A percentile compares a stretch with the other conserved stretches of the same genome.
Conservation (phyloP, 2,113 vertebrate genomes). For the Holacanthus passer region DNA sequence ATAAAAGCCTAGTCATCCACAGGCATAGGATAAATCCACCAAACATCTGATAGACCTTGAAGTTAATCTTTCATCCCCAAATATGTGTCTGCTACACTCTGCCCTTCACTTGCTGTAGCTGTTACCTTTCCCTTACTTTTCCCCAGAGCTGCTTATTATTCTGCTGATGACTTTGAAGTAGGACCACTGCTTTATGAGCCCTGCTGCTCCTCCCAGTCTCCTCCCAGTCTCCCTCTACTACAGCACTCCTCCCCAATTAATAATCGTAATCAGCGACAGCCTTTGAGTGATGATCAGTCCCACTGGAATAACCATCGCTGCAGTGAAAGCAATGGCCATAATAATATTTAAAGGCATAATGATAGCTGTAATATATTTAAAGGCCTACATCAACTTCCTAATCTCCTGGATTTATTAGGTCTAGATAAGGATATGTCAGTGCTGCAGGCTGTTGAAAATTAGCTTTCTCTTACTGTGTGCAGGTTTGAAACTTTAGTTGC, state of each 20-base stretch:
- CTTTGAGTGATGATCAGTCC: constrained; percentile 53
- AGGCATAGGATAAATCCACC: no score
- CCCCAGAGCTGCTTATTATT: constrained; percentile 45
- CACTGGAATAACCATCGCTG: constrained; percentile 36
- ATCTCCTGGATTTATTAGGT: constrained; percentile 56
- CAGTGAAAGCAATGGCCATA: constrained; percentile 34
- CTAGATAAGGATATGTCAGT: constrained; percentile 53
- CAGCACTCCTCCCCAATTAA: constrained; percentile 54
- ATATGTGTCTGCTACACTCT: background rate
- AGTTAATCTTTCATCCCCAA: no score
- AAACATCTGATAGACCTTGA: background rate
- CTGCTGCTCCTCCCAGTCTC: constrained; percentile 22
- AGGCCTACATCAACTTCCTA: constrained; percentile 39
- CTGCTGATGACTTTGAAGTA: constrained; percentile 41
- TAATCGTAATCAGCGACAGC: constrained; percentile 54
- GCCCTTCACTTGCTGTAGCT: background rate
- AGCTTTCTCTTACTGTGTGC: background rate
- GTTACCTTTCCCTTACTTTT: background rate
- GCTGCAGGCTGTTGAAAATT: constrained; percentile 28
- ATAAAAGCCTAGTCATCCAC: no score
- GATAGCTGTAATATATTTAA: constrained; percentile 61
- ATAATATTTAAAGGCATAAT: constrained; percentile 67
- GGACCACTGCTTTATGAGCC: constrained; percentile 12
- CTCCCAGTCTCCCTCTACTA: constrained; percentile 11
- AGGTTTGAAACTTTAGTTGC: constrained; percentile 2